These are phyloP conservation scores for Daphoenositta chrysoptera DNA, from an alignment of 2,113 vertebrate genomes.

Conservation along the genomic window DNA sequence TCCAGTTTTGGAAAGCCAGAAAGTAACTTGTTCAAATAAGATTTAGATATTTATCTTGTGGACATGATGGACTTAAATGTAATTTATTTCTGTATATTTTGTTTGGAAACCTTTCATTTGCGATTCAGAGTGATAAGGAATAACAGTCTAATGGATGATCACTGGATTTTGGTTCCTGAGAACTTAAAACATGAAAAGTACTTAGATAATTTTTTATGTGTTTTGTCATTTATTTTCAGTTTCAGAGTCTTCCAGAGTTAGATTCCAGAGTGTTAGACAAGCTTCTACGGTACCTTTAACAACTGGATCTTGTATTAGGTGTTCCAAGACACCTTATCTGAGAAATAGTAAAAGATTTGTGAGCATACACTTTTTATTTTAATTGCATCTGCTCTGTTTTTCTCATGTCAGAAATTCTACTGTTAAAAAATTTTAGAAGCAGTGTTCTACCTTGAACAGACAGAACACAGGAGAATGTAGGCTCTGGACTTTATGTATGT, in stretches of 20 bases:
- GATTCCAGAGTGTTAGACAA: background rate
- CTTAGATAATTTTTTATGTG: background rate
- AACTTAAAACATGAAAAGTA: background rate
- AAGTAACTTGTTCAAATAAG: background rate
- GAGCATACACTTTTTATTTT: background rate
- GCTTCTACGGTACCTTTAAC: background rate
- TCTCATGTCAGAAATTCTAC: background rate
- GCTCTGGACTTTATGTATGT: background rate
- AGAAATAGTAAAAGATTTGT: background rate
- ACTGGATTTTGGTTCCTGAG: background rate
- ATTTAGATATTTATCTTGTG: background rate
- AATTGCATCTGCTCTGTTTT: background rate
- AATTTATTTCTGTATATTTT: background rate
- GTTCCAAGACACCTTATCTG: background rate
- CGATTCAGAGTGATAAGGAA: background rate
- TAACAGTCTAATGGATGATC: background rate
- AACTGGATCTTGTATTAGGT: background rate
- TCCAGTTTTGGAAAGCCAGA: background rate
- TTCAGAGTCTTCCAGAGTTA: background rate
- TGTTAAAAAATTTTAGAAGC: background rate
- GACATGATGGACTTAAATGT: background rate
- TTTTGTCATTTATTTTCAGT: background rate
- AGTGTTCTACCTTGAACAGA: background rate
- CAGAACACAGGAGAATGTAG: background rate
- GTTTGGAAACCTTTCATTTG: background rate